Base-by-base conservation (phyloP, 1,140 invertebrate genomes). In the Samia ricini region DNA sequence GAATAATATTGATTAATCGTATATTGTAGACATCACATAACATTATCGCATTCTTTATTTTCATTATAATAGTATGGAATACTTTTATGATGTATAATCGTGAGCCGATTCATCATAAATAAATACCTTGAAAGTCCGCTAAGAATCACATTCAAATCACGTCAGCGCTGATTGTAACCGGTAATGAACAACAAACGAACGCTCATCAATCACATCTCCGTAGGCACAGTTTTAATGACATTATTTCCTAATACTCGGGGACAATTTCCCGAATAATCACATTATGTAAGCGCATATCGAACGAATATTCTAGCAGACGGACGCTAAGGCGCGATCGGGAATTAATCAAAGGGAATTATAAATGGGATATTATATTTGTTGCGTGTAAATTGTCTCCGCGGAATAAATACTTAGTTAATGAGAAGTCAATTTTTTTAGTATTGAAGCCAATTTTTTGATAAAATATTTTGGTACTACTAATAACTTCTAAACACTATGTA, bases 211-310 rank as follows among this genome's bases (percentile, higher is more conserved):
- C 80, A 79, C 64, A 61, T 54, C 63, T 60, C 60, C 54, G 58
- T 72, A 74, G 72, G 74, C 74, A 72, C 64, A 70, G 74, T 74
- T 74, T 71, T 82, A 82, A 82, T 79, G 78, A 79, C 71, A 85
- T 85, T 82, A 85, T 85, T 85, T 82, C 78, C 81, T 81, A 79
- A 81, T 79, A 78, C 78, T 74, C 67, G 75, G 77, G 63, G 74
- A 82, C 78, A 83, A 85, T 85, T 83, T 83, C 78, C 82, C 70
- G 63, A 65, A 69, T 77, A 80, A 77, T 60, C 18, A 29, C 36
- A 55, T 76, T 71, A 69, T 42, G 68, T 56, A 56, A 60, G 64
- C 64, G 69, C 62, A 71, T 48, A 20, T 63, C 54, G 66, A 63
- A 23, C 54, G 66, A 63, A 23, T 55, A 55, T 55, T 55, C 52